Base-by-base conservation (phyloP, 1,140 invertebrate genomes). In the Bombus impatiens region DNA sequence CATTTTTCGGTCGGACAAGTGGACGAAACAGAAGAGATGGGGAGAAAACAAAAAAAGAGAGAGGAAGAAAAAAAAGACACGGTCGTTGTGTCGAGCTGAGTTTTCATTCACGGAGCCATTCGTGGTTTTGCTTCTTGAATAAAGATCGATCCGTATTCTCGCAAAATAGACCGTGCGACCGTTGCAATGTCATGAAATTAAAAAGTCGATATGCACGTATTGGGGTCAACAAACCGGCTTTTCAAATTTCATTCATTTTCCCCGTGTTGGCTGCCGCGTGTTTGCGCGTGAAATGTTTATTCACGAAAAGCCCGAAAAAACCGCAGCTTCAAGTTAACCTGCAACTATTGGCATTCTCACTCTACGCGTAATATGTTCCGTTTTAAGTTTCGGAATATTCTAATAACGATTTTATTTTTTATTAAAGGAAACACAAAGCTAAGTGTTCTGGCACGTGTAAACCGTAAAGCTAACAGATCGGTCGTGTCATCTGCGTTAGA, bases 401-500 rank as follows among this genome's bases (percentile, higher is more conserved):
- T 6, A 18, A 65, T 35, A 47, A 67, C 8, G 53, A 68, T 82
- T 44, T 62, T n/a, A 13, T 28, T 13, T n/a, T 62, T 12, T 62
- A 28, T 53, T 22, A 65, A 32, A 74, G 42, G 25, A 59, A 67
- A 15, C 44, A 68, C 22, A 32, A 87, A 87, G 47, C 72, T 35
- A 35, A 57, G 13, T 59, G 68, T 79, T 32, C 37, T 22, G 67
- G 78, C 59, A 57, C 40, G 47, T 86, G 75, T 84, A 71, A 59
- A 84, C 53, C 68, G 74, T 47, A 88, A 62, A 79, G 83, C 74
- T 70, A 87, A 88, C 84, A 87, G 88, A 91, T 92, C 87, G 77
- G n/a, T 78, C 85, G 85, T 89, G 89, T 92, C 92, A 92, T 92
- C 89, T 86, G 87, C 87, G 84, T 47, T 86, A 82, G 84, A 94